A percentile compares a stretch with the other conserved stretches of the same genome.
Conservation (phyloP, 2,797 vertebrate genomes). For the Onychomys leucogaster region DNA sequence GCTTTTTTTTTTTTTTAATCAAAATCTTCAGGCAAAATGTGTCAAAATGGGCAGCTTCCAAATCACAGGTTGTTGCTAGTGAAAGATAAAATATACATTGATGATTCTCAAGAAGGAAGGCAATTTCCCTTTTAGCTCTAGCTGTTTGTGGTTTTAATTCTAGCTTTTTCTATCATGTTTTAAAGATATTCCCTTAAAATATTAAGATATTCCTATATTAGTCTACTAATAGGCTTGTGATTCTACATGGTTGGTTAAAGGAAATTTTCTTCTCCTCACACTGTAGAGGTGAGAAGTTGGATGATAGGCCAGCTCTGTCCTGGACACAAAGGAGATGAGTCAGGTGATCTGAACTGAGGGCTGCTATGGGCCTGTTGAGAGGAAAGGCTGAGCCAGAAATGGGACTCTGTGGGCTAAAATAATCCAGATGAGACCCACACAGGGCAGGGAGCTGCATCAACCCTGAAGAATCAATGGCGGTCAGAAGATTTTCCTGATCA, state of each 20-base stretch:
- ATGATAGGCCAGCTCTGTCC: neutral
- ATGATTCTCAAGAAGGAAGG: conserved; percentile 1
- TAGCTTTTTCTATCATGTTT: neutral
- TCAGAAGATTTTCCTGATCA: neutral
- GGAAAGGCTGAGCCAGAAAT: neutral
- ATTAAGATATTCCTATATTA: too few relatives aligned
- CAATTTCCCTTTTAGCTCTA: neutral
- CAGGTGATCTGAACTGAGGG: neutral
- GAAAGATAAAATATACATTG: conserved; percentile 8
- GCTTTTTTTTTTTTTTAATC: conserved; percentile 32
- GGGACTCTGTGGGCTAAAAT: neutral
- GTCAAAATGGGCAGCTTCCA: conserved; percentile 13
- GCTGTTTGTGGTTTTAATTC: neutral
- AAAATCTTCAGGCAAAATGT: conserved; percentile 56
- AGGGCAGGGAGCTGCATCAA: neutral
- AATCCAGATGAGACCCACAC: neutral
- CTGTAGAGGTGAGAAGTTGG: neutral
- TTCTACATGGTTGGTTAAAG: neutral
- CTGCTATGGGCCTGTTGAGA: neutral
- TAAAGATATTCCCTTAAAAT: neutral
- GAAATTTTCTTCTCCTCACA: neutral
- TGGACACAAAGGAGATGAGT: neutral
- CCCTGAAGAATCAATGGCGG: neutral
- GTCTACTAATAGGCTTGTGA: neutral
- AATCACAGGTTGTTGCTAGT: conserved; percentile 43